A percentile compares a stretch with the other conserved stretches of the same genome.
phyloP scores from a whole-genome alignment of 2,113 vertebrate species.

The Lophura nycthemera region DNA sequence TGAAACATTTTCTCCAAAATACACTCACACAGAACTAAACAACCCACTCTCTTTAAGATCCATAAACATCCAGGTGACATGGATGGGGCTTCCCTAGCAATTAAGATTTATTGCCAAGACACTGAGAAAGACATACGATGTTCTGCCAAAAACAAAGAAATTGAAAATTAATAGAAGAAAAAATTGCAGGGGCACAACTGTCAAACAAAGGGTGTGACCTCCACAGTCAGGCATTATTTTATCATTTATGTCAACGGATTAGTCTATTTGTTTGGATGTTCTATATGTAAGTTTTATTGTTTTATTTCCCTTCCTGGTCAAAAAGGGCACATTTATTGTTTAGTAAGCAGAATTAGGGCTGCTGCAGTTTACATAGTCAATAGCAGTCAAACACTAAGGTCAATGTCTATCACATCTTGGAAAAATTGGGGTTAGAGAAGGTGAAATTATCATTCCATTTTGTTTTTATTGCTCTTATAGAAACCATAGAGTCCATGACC shows the following conservation, averaged over 20 bases:
- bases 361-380: constrained; percentile 79
- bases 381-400: constrained; percentile 79
- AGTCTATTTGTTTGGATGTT: constrained; percentile 61
- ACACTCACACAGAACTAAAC: not conserved
- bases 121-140: constrained; percentile 27
- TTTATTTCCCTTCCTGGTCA: constrained; percentile 63
- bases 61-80: constrained; percentile 8
- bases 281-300: constrained; percentile 60
- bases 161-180: constrained; percentile 53
- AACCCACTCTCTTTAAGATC: not conserved
- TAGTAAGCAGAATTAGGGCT: constrained; percentile 77
- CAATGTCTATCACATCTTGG: constrained; percentile 74
- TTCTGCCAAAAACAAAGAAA: constrained; percentile 58
- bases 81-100: not conserved
- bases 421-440: constrained; percentile 83
- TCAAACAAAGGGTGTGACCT: constrained; percentile 57
- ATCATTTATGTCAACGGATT: constrained; percentile 66
- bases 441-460: constrained; percentile 83
- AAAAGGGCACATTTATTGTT: constrained; percentile 72
- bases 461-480: constrained; percentile 79
- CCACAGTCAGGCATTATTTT: constrained; percentile 64
- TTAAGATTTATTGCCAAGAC: constrained; percentile 61
- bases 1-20: not conserved
- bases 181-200: constrained; percentile 30
- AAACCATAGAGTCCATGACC: constrained; percentile 76